Evolutionary conservation across 2,797 vertebrate genomes (phyloP).

Genomic region (Sebastes iracundus): DNA sequence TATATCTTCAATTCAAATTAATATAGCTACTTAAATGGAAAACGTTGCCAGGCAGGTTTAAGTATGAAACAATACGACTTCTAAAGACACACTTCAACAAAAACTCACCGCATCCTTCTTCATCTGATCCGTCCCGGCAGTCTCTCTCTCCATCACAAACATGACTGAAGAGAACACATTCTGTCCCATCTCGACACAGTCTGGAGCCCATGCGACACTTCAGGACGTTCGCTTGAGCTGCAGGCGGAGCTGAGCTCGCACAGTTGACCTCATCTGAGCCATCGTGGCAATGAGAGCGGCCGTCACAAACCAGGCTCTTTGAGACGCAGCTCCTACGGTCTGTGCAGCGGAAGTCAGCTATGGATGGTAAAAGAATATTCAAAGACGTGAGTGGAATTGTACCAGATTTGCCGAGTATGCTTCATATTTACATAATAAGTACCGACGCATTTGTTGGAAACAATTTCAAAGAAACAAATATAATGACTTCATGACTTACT

Average conservation of each 20-base stretch:
- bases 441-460: neutral
- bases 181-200: constrained; percentile 69
- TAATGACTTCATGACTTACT: constrained; percentile 66
- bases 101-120: constrained; percentile 73
- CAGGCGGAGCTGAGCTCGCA: neutral
- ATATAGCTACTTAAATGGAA: no score
- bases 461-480: neutral
- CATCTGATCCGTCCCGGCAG: constrained; percentile 89
- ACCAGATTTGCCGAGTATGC: no score
- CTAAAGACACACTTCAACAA: no score
- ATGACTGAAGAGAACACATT: constrained; percentile 78
- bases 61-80: no score
- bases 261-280: constrained; percentile 76
- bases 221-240: neutral
- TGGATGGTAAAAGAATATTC: no score
- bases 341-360: constrained; percentile 69
- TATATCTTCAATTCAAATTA: no score
- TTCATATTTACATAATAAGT: no score
- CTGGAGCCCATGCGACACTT: constrained; percentile 71
- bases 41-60: no score
- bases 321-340: constrained; percentile 72
- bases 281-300: constrained; percentile 74
- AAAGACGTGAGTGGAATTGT: no score
- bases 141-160: constrained; percentile 86
- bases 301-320: constrained; percentile 74